A percentile compares a stretch with the other conserved stretches of the same genome.
Evolutionary conservation across 2,797 vertebrate species (phyloP).

Genomic region (Poeciliopsis turneri): DNA sequence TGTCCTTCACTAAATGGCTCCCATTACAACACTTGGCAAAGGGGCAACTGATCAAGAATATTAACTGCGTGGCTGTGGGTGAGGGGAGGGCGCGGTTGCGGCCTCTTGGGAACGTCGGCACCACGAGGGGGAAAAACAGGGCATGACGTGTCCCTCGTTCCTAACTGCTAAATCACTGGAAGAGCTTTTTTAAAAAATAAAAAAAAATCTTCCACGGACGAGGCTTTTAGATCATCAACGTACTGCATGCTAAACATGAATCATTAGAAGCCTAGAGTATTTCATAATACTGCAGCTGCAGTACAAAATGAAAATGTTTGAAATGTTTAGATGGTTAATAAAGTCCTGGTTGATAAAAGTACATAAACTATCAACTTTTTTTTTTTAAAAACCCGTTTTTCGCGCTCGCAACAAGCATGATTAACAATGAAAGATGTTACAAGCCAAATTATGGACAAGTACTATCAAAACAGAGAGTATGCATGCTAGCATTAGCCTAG

Average conservation of each 20-base stretch:
- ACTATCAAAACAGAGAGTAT: background rate
- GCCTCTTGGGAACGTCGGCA: slow-evolving; percentile 18
- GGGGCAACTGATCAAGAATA: slow-evolving; percentile 50
- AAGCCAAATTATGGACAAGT: background rate
- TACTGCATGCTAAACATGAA: background rate
- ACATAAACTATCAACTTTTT: background rate
- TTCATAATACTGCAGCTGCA: background rate
- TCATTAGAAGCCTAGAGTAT: too few relatives aligned
- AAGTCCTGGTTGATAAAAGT: background rate
- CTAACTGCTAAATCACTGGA: slow-evolving; percentile 31
- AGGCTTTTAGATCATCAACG: background rate
- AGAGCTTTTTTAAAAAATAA: background rate
- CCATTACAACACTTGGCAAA: slow-evolving; percentile 58
- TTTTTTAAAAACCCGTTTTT: background rate
- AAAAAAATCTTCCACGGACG: slow-evolving; percentile 22
- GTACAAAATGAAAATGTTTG: background rate
- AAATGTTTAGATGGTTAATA: background rate
- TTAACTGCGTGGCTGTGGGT: slow-evolving; percentile 36
- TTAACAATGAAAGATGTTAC: background rate
- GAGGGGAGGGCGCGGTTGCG: background rate
- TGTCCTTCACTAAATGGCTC: slow-evolving; percentile 60
- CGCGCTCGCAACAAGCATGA: background rate
- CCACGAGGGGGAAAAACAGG: slow-evolving; percentile 4
- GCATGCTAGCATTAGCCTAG: background rate
- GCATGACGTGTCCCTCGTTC: slow-evolving; percentile 7